These are phyloP conservation scores for Phasianus colchicus DNA, from an alignment of 2,113 vertebrate species.

Conservation along the genomic window DNA sequence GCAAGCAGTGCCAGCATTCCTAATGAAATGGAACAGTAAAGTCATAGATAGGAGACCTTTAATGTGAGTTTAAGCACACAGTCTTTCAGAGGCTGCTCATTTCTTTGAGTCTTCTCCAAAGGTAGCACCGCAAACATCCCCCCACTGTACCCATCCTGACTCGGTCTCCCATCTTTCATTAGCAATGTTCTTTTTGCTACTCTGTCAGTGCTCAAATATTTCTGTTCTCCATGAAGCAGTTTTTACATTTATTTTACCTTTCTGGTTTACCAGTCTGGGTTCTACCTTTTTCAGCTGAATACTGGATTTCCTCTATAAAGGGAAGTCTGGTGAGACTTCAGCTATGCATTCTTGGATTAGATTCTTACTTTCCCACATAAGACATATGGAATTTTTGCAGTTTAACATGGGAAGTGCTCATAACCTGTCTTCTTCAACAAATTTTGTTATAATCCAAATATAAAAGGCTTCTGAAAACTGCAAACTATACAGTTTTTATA, in stretches of 20 bases:
- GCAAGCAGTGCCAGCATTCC: neutral
- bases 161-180: neutral
- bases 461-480: neutral
- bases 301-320: neutral
- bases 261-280: neutral
- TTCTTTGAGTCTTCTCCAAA: neutral
- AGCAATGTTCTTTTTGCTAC: neutral
- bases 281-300: neutral
- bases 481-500: neutral
- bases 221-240: neutral
- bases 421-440: neutral
- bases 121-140: neutral
- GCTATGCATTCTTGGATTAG: neutral
- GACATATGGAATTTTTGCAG: neutral
- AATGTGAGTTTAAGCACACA: rapidly evolving
- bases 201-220: neutral
- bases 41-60: neutral
- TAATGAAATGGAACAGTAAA: neutral
- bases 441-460: neutral
- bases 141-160: neutral
- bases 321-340: neutral
- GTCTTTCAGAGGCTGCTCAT: neutral
- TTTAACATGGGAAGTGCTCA: neutral
- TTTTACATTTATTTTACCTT: neutral
- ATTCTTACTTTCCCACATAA: neutral